phyloP scores from a whole-genome alignment of 2,797 vertebrate genomes.

The Varecia variegata region DNA sequence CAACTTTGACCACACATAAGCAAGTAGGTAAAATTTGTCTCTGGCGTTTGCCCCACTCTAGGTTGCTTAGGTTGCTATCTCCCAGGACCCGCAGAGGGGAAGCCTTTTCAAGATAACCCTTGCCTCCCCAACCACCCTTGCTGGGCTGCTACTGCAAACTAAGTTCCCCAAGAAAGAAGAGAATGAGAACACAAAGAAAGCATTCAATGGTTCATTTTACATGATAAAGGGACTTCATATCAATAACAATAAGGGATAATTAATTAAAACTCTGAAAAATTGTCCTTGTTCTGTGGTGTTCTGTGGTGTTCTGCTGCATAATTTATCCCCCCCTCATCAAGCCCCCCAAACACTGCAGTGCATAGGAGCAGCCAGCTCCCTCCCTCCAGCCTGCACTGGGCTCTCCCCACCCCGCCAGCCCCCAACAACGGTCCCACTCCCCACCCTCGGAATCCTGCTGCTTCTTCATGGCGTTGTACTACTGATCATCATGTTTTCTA shows the following conservation, averaged over 20 bases:
- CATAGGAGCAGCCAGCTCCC: not conserved
- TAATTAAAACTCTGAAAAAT: slow-evolving; percentile 64
- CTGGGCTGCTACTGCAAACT: not conserved
- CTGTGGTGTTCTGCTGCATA: slow-evolving; percentile 28
- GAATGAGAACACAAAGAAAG: not conserved
- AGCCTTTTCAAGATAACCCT: not conserved
- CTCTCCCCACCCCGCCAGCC: not conserved
- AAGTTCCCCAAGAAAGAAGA: not conserved
- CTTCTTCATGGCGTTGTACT: not conserved
- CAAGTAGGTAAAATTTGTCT: not conserved
- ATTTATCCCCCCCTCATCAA: not conserved
- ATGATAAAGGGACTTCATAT: slow-evolving; percentile 58
- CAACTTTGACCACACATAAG: not conserved
- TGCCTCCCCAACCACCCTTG: not conserved
- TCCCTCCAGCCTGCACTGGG: not conserved
- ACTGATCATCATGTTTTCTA: not conserved
- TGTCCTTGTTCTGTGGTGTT: not conserved
- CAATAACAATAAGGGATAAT: slow-evolving; percentile 67
- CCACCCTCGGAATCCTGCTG: not conserved
- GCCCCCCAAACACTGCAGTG: not conserved
- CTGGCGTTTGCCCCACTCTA: not conserved
- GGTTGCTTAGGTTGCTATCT: not conserved
- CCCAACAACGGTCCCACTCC: rapidly evolving
- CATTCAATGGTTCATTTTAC: slow-evolving; percentile 14
- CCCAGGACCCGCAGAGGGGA: not conserved